A percentile compares a stretch with the other conserved stretches of the same genome.
These are phyloP conservation scores for Pararge aegeria DNA, from an alignment of 1,140 invertebrate species.

Conservation along the genomic window DNA sequence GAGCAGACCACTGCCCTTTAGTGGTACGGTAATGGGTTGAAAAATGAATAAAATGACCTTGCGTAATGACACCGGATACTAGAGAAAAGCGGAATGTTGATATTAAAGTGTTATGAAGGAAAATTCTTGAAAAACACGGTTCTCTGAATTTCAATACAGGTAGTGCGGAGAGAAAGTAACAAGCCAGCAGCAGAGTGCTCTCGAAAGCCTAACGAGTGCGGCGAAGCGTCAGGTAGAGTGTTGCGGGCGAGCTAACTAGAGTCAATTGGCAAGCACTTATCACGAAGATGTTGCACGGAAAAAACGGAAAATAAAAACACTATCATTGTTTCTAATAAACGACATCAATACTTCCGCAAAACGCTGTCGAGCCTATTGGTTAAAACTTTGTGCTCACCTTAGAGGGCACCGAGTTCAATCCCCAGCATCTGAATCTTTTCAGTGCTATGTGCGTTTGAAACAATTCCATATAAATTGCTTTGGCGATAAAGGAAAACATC, in stretches of 20 bases:
- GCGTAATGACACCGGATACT: neutral
- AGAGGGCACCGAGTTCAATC: no score
- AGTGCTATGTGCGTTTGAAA: no score
- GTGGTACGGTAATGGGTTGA: no score
- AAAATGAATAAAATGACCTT: no score
- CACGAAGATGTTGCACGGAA: conserved; percentile 12
- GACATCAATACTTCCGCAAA: no score
- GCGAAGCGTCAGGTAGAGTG: conserved; percentile 45
- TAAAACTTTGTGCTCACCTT: no score
- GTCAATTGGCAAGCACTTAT: conserved; percentile 23
- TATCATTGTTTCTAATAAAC: no score
- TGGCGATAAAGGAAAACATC: no score
- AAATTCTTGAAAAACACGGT: neutral
- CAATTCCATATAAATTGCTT: no score
- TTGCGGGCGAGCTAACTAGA: conserved; percentile 47
- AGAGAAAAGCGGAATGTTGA: neutral
- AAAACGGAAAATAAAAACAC: neutral
- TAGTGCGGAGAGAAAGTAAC: conserved; percentile 44
- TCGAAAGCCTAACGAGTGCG: conserved; percentile 53
- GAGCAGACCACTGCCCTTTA: no score
- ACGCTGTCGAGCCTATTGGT: no score
- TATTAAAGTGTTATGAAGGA: neutral
- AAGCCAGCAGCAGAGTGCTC: conserved; percentile 46
- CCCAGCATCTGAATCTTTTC: no score
- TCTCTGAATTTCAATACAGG: conserved; percentile 19